Evolutionary conservation across 2,888 invertebrate genomes (phyloP).

Genomic region (Callinectes sapidus): DNA sequence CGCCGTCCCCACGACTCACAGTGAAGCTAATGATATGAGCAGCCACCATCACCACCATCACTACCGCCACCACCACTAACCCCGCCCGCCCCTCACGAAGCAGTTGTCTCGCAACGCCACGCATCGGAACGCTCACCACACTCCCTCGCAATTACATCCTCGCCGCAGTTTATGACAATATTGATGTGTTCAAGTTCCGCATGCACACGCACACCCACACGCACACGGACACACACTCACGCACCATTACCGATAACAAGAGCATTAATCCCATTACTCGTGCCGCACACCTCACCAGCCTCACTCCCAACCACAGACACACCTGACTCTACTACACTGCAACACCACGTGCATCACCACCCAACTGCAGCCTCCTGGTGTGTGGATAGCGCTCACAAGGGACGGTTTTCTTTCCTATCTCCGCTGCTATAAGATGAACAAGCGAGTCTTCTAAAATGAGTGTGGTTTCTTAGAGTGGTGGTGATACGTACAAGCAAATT

Average conservation of each 20-base stretch:
- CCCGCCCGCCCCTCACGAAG: background rate
- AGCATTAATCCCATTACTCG: background rate
- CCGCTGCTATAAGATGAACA: background rate
- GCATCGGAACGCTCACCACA: background rate
- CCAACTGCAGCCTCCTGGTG: background rate
- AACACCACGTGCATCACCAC: background rate
- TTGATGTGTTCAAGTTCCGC: background rate
- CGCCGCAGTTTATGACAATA: background rate
- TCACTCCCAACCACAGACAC: background rate
- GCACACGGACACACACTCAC: constrained; percentile 32
- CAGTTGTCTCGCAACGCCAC: background rate
- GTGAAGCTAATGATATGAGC: background rate
- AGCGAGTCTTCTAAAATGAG: background rate
- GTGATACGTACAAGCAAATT: background rate
- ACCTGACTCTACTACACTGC: background rate
- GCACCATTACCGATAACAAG: background rate
- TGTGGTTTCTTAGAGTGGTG: background rate
- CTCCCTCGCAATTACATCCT: background rate
- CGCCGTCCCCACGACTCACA: background rate
- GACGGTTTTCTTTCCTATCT: background rate
- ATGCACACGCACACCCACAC: constrained; percentile 15
- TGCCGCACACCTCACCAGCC: background rate
- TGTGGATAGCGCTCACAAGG: background rate
- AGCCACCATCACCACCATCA: background rate
- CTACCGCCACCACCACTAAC: background rate